These are phyloP conservation scores for Drosophila anomalata DNA, from an alignment of 2,888 invertebrate genomes.

Conservation along the genomic window DNA sequence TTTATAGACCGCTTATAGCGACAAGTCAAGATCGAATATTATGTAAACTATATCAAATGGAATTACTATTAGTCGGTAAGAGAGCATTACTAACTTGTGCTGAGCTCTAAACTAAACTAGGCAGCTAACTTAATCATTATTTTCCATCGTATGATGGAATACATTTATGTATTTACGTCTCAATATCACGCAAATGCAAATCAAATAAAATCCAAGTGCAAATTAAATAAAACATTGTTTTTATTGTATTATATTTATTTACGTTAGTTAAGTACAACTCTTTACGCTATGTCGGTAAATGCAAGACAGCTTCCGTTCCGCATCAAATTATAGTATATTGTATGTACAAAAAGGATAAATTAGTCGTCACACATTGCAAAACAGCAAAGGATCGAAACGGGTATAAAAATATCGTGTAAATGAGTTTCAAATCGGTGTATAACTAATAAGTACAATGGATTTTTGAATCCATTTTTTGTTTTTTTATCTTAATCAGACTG, in stretches of 20 bases:
- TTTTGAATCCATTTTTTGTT: constrained; percentile 13
- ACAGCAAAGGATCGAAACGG: background rate
- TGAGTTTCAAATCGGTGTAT: constrained; percentile 15
- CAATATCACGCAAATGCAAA: constrained; percentile 28
- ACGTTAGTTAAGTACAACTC: constrained; percentile 52
- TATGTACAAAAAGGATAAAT: constrained; percentile 60
- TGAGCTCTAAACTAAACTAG: constrained; percentile 59
- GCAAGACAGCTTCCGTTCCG: constrained; percentile 21
- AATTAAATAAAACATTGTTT: constrained; percentile 17
- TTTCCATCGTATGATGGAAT: constrained; percentile 41
- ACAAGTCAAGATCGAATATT: constrained; percentile 44
- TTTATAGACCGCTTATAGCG: constrained; percentile 57
- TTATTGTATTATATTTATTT: constrained; percentile 21
- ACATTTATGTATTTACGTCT: constrained; percentile 41
- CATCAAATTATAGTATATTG: constrained; percentile 20
- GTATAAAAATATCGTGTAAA: constrained; percentile 30
- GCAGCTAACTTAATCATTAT: constrained; percentile 42
- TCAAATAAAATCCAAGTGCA: constrained; percentile 18
- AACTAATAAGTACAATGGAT: constrained; percentile 42
- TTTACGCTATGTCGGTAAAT: constrained; percentile 39
- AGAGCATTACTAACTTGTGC: constrained; percentile 68
- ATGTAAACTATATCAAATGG: constrained; percentile 47
- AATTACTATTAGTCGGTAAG: constrained; percentile 65
- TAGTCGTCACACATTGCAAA: constrained; percentile 1
- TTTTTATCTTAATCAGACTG: constrained; percentile 31